Conservation (phyloP, 1,140 invertebrate species). For the Scaptodrosophila lebanonensis region DNA sequence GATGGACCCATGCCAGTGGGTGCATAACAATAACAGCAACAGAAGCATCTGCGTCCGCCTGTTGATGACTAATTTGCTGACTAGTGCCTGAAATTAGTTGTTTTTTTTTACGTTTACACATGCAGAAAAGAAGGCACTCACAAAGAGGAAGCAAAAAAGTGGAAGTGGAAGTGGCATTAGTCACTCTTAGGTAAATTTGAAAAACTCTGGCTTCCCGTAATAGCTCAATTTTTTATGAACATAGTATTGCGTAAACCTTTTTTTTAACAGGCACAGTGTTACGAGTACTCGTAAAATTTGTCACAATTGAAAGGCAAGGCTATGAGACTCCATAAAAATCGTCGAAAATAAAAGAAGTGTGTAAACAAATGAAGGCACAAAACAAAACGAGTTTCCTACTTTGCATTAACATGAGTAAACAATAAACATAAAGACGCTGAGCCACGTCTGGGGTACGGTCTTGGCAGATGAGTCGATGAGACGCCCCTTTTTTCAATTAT, state of each 20-base stretch:
- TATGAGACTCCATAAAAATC: too few species aligned
- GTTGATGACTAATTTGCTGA: constrained; percentile 19
- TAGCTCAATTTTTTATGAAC: too few species aligned
- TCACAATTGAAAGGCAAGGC: constrained; percentile 23
- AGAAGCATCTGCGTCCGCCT: constrained; percentile 7
- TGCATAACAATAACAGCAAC: constrained; percentile 28
- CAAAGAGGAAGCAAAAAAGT: constrained; percentile 59
- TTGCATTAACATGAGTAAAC: too few species aligned
- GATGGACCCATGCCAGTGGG: constrained; percentile 63
- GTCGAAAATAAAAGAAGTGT: constrained; percentile 47
- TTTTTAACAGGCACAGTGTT: too few species aligned
- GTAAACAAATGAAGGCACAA: constrained; percentile 54
- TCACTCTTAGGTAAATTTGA: constrained; percentile 48
- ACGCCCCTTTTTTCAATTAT: constrained; percentile 65
- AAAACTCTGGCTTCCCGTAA: constrained; percentile 1
- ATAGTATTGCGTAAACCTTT: too few species aligned
- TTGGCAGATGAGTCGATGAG: constrained; percentile 23
- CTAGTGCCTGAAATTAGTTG: neutral
- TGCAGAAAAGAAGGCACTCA: constrained; percentile 1
- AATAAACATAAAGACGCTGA: too few species aligned
- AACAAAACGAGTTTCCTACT: constrained; percentile 23
- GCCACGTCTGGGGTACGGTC: too few species aligned
- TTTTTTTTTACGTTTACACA: constrained; percentile 42
- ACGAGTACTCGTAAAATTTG: constrained; percentile 12
- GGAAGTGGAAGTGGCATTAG: constrained; percentile 57